phyloP scores from a whole-genome alignment of 2,113 vertebrate species.

The Bungarus multicinctus region DNA sequence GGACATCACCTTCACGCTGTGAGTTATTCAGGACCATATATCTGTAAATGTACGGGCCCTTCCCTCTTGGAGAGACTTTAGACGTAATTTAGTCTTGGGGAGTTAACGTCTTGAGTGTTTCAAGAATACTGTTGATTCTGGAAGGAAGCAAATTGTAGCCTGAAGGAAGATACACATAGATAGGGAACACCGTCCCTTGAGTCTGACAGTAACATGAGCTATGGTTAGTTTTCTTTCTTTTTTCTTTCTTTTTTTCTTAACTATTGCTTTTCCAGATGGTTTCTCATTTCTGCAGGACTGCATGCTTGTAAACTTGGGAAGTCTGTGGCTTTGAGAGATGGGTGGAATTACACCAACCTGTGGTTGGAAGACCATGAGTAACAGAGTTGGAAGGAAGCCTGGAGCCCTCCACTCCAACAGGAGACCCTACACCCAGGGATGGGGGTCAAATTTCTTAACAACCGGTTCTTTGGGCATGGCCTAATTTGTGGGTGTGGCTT shows the following conservation, averaged over 20 bases:
- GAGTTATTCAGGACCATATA: background rate
- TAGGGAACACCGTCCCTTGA: conserved; percentile 22
- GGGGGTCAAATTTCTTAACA: no score
- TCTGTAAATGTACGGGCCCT: background rate
- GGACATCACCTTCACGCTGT: background rate
- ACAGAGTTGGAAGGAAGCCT: background rate
- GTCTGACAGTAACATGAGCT: conserved; percentile 40
- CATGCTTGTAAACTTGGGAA: background rate
- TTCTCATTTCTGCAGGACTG: conserved; percentile 21
- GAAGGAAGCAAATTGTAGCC: conserved; percentile 27
- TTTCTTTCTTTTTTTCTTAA: conserved; percentile 41
- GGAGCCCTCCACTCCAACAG: background rate
- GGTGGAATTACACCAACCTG: no score
- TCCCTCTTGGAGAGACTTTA: conserved; percentile 32
- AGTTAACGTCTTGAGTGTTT: conserved; percentile 36
- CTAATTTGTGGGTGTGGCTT: no score
- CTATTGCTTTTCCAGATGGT: conserved; percentile 60
- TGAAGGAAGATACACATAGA: background rate
- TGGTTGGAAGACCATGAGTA: background rate
- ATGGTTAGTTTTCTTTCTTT: conserved; percentile 6
- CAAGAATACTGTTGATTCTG: conserved; percentile 48
- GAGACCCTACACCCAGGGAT: no score
- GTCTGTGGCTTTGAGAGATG: background rate
- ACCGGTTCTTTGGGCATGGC: no score
- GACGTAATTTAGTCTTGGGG: conserved; percentile 28